Evolutionary conservation across 2,888 invertebrate species (phyloP).

Genomic region (Monochamus alternatus): DNA sequence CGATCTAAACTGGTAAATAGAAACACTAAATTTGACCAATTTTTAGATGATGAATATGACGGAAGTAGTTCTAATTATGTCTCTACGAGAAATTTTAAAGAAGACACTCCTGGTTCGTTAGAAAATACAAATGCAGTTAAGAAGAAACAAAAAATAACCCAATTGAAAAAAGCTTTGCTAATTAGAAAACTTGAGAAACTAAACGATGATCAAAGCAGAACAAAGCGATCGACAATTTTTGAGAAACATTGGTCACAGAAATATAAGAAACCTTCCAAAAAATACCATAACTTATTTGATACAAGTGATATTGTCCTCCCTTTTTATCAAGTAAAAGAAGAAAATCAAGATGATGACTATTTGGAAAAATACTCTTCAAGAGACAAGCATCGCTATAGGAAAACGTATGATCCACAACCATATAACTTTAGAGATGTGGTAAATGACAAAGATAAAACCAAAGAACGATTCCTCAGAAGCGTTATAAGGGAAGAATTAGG

Average conservation of each 20-base stretch:
- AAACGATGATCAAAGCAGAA: conserved; percentile 47
- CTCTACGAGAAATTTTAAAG: not conserved
- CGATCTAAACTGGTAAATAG: not conserved
- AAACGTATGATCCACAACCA: not conserved
- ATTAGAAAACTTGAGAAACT: conserved; percentile 56
- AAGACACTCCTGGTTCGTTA: not conserved
- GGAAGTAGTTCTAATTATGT: too few species aligned
- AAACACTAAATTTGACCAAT: not conserved
- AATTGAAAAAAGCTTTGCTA: conserved; percentile 45
- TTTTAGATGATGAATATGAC: not conserved
- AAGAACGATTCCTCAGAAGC: conserved; percentile 31
- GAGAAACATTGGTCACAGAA: conserved; percentile 1
- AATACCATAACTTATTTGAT: conserved; percentile 40
- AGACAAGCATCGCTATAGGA: not conserved
- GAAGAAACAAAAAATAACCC: conserved; percentile 32
- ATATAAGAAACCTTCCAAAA: conserved; percentile 3
- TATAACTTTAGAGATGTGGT: not conserved
- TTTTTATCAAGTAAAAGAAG: conserved; percentile 46
- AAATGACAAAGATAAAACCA: not conserved
- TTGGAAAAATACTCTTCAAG: not conserved
- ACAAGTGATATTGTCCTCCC: conserved; percentile 46
- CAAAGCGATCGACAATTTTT: conserved; percentile 31
- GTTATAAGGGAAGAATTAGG: conserved; percentile 54
- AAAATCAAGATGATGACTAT: conserved; percentile 22
- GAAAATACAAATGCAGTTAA: not conserved